Evolutionary conservation across 1,140 invertebrate species (phyloP), one percentile per base, ranked within the genome.

Genomic region (Drosophila tani): DNA sequence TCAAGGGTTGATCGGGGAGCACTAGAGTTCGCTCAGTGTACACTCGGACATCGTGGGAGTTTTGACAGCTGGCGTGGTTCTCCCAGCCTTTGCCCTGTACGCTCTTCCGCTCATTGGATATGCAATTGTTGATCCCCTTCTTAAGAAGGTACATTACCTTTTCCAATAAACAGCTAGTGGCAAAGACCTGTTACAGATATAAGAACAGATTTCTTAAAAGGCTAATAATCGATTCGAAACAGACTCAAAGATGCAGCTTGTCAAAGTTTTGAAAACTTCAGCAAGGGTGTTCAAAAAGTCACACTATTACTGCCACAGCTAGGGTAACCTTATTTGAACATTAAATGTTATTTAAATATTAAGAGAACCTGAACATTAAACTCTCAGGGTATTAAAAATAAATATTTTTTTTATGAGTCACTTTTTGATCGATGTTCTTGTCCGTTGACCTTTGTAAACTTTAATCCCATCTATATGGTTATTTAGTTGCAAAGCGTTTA

Each of bases 381-480:
- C 7, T 17, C 17, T 19, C 12, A 80, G 57, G 40, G 77, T 47
- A 78, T 62, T 14, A 1, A 32, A 32, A 9, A 32, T 32, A 32
- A 32, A 8, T 32, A 32, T 32, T 32, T 32, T 32, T 1, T 32
- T 32, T 32, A 32, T 32, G 8, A 9, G 7, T 9, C 29, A 8
- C 8, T 32, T 9, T 58, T 32, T 45, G 7, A 47, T 17, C 68
- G 19, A 57, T 75, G 19, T 56, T 75, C 68, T 58, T 74, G 32
- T 46, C 66, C 41, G 45, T 38, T 49, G 47, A 7, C 45, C 43
- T 58, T 71, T 47, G 35, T 64, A 46, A 47, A 71, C 67, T 68
- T 83, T 87, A 87, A 87, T 81, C 84, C 69, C 69, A 84, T 84
- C 51, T 78, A 79, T 86, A 69, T 65, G 75, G 46, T 66, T 73